These are phyloP conservation scores for Mesorhabditis sp. DNA, from an alignment of 2,888 invertebrate genomes.

Conservation along the genomic window DNA sequence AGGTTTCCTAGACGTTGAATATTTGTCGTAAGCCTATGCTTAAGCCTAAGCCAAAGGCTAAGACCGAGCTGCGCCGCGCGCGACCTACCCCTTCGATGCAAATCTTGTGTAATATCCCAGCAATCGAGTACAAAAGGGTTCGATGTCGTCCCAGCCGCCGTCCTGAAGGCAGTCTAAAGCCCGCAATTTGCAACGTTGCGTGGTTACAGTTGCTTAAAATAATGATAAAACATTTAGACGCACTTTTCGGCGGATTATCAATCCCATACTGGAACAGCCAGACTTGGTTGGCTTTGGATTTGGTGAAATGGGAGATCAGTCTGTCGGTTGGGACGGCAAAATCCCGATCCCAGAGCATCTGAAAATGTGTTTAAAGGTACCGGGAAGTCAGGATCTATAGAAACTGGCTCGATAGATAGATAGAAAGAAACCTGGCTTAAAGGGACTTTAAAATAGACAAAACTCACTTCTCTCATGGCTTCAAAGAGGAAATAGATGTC, in stretches of 20 bases:
- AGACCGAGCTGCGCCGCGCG: background rate
- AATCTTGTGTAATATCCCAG: slow-evolving; percentile 18
- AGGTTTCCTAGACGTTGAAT: background rate
- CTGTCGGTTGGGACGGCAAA: slow-evolving; percentile 14
- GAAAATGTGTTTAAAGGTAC: background rate
- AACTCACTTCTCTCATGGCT: slow-evolving; percentile 13
- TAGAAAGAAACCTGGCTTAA: background rate
- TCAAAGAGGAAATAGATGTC: slow-evolving; percentile 21
- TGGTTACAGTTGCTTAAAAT: no score
- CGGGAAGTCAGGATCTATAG: no score
- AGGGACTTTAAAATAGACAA: no score
- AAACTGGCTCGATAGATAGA: background rate
- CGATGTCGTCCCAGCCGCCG: slow-evolving; percentile 8
- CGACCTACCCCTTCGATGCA: slow-evolving; percentile 16
- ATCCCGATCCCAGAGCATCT: slow-evolving; percentile 19
- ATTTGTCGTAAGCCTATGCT: no score
- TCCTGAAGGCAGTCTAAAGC: slow-evolving; percentile 14
- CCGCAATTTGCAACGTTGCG: background rate
- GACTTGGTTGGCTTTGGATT: slow-evolving; percentile 17
- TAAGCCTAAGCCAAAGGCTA: background rate
- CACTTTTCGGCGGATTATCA: slow-evolving; percentile 12
- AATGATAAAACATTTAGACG: background rate
- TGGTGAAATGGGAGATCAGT: slow-evolving; percentile 12
- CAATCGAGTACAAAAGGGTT: slow-evolving; percentile 18
- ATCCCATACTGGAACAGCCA: slow-evolving; percentile 21